Base-by-base conservation (phyloP, 1,140 invertebrate genomes). In the Drosophila insularis region DNA sequence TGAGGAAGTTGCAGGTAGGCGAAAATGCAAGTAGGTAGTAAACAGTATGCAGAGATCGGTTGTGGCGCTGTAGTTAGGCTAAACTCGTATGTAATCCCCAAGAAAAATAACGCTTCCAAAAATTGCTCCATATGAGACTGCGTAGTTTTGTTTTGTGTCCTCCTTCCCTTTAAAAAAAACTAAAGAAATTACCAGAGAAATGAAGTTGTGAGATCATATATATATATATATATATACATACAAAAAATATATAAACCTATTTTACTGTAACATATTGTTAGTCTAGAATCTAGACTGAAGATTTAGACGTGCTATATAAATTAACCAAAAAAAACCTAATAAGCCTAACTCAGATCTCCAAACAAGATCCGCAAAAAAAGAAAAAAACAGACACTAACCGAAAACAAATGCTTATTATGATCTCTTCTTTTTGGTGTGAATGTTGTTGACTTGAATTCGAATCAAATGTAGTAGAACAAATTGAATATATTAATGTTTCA, bases 1-100 rank as follows among this genome's bases (percentile, higher is more conserved):
- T 92, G 94, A 95, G 89, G 94, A 95, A 93, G 94, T 95, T 69
- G 93, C 93, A 92, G 92, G 93, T 93, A 86, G 82, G 73, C 92
- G 90, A 80, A 91, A 91, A 87, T 87, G 85, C 79, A 91, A 91
- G 81, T 91, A 91, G 74, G 59, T 63, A 61, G 68, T 50, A 46
- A 53, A 46, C 32, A 35, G 31, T 43, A 58, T 39, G 17, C 59
- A 60, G 46, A 17, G 50, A 27, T 27, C 27, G 27, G 62, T 65
- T 58, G 27, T 55, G 31, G 50, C 31, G 60, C 35, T 60, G 63
- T 71, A 58, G 55, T 58, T 58, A 58, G 55, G 55, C 31, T 58
- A 50, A 50, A 50, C 43, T 50, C 43, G 17, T 50, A 50, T 50
- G 43, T 50, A 50, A 50, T 50, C 43, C 43, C 43, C 17, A 50